phyloP scores from a whole-genome alignment of 2,797 vertebrate genomes.

The Rhyacichthys aspro region DNA sequence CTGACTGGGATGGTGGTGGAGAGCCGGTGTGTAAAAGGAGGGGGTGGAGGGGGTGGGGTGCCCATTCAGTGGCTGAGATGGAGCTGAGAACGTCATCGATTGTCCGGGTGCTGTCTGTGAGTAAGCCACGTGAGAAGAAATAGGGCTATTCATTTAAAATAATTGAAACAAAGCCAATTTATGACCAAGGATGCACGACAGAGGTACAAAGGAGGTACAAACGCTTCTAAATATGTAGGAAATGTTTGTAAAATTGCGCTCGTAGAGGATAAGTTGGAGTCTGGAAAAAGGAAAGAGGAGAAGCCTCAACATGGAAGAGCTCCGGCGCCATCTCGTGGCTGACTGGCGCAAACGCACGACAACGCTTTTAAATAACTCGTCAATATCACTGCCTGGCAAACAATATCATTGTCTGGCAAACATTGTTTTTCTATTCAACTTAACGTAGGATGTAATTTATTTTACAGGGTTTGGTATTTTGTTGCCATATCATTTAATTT shows the following conservation, averaged over 20 bases:
- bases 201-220: neutral
- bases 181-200: conserved; percentile 16
- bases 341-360: neutral
- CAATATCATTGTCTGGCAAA: too few species aligned
- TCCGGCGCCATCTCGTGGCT: conserved; percentile 63
- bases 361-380: too few species aligned
- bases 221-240: too few species aligned
- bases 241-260: too few species aligned
- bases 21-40: conserved; percentile 51
- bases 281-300: neutral
- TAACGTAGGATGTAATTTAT: too few species aligned
- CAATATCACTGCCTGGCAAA: too few species aligned
- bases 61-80: conserved; percentile 20
- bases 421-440: too few species aligned
- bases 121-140: conserved; percentile 2
- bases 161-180: conserved; percentile 9
- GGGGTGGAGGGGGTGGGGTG: conserved; percentile 20
- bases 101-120: conserved; percentile 1
- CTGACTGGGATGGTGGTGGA: conserved; percentile 49
- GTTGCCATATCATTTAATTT: too few species aligned
- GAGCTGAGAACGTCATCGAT: conserved; percentile 41
- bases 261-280: neutral
- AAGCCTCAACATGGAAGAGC: neutral
- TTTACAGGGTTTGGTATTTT: too few species aligned
- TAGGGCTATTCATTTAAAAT: neutral